These are phyloP conservation scores for Neoascia interrupta DNA, from an alignment of 2,888 invertebrate species.

Conservation along the genomic window DNA sequence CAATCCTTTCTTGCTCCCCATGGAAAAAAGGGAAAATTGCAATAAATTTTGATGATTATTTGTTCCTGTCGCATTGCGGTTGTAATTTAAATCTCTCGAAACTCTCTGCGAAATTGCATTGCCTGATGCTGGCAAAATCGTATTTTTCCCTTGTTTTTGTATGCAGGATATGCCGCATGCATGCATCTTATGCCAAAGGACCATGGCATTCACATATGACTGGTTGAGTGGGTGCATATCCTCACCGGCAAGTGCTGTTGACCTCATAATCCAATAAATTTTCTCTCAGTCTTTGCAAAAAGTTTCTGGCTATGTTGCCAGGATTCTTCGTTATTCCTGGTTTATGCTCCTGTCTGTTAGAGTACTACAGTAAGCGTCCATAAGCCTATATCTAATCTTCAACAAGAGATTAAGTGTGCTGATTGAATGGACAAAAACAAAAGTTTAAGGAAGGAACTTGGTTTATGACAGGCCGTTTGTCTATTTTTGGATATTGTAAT, in stretches of 20 bases:
- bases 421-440: slow-evolving; percentile 51
- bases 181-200: slow-evolving; percentile 27
- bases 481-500: too few relatives aligned
- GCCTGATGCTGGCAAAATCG: slow-evolving; percentile 31
- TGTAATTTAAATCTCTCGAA: slow-evolving; percentile 68
- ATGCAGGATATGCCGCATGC: slow-evolving; percentile 56
- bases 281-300: slow-evolving; percentile 23
- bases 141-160: slow-evolving; percentile 42
- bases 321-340: slow-evolving; percentile 31
- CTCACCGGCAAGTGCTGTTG: slow-evolving; percentile 30
- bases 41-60: slow-evolving; percentile 69
- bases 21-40: slow-evolving; percentile 49
- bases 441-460: slow-evolving; percentile 27
- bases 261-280: slow-evolving; percentile 53
- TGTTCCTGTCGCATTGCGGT: slow-evolving; percentile 72
- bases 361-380: slow-evolving; percentile 18
- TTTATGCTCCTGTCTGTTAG: slow-evolving; percentile 29
- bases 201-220: slow-evolving; percentile 30
- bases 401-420: slow-evolving; percentile 46
- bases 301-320: slow-evolving; percentile 46
- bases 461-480: slow-evolving; percentile 39
- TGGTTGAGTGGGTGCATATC: slow-evolving; percentile 66
- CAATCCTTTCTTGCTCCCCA: slow-evolving; percentile 55
- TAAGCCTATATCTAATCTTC: slow-evolving; percentile 47
- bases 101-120: slow-evolving; percentile 64